Evolutionary conservation across 2,888 invertebrate genomes (phyloP).

Genomic region (Amaurobius ferox): DNA sequence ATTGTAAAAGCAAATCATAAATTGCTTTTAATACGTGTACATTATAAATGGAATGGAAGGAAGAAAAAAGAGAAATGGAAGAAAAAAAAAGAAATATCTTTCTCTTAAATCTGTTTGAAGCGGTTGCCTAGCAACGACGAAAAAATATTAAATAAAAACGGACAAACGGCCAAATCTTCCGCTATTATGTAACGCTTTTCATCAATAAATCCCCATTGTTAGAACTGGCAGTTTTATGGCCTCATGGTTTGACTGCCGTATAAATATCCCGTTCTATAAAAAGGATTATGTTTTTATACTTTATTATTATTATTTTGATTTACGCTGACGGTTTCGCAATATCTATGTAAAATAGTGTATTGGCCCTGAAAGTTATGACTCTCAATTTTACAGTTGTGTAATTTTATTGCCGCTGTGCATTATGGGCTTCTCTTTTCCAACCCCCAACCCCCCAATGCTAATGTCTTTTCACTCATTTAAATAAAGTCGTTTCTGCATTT

Average conservation of each 20-base stretch:
- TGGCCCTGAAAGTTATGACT: conserved; percentile 25
- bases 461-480: conserved; percentile 40
- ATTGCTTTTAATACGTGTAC: conserved; percentile 69
- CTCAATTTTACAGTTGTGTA: conserved; percentile 62
- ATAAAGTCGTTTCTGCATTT: conserved; percentile 36
- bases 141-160: conserved; percentile 58
- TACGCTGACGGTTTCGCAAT: conserved; percentile 52
- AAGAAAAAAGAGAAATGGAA: conserved; percentile 17
- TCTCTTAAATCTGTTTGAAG: conserved; percentile 66
- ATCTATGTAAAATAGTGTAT: conserved; percentile 65
- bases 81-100: conserved; percentile 31
- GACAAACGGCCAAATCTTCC: conserved; percentile 63
- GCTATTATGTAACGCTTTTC: conserved; percentile 71
- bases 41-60: conserved; percentile 52
- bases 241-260: conserved; percentile 43
- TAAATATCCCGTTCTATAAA: conserved; percentile 70
- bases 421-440: neutral
- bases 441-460: conserved; percentile 9
- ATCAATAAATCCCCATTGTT: conserved; percentile 71
- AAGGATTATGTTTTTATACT: conserved; percentile 69
- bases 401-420: conserved; percentile 57
- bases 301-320: conserved; percentile 66
- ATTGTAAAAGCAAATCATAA: conserved; percentile 72
- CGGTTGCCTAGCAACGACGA: conserved; percentile 47
- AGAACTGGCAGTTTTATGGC: conserved; percentile 69